Evolutionary conservation across 2,113 vertebrate genomes (phyloP).

Genomic region (Corythornis madagascariensis): DNA sequence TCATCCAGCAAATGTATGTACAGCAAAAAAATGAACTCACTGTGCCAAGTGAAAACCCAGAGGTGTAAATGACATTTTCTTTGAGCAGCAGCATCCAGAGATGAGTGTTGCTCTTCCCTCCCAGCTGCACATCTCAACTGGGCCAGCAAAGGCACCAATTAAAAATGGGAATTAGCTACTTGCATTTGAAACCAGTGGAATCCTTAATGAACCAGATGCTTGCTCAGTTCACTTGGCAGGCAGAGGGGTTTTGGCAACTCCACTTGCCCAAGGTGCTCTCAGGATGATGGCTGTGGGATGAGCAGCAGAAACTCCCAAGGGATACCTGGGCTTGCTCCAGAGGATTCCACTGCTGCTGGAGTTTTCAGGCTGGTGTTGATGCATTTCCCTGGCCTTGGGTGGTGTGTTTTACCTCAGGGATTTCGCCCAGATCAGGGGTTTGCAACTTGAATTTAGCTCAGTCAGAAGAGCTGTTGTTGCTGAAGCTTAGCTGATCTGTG

Average conservation of each 20-base stretch:
- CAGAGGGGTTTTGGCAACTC: not conserved
- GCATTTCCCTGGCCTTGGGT: not conserved
- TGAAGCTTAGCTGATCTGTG: not conserved
- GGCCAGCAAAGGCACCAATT: not conserved
- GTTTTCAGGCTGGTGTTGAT: not conserved
- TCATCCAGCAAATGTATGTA: not conserved
- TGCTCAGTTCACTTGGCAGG: not conserved
- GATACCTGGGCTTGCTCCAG: not conserved
- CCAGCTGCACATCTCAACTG: not conserved
- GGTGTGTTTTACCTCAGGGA: not conserved
- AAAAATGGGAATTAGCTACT: not conserved
- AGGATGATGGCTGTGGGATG: not conserved
- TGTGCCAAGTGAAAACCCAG: not conserved
- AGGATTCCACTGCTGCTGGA: not conserved
- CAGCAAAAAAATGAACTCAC: not conserved
- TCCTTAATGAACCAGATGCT: not conserved
- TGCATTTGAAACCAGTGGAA: not conserved
- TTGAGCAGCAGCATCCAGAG: not conserved
- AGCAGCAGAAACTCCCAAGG: not conserved
- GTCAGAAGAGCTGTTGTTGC: not conserved
- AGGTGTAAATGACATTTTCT: not conserved
- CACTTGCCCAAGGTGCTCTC: not conserved
- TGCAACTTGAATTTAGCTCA: not conserved
- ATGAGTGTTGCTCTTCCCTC: not conserved
- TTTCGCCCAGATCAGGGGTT: not conserved